A percentile compares a stretch with the other conserved stretches of the same genome.
These are phyloP conservation scores for Chironomus striatipennis DNA, from an alignment of 1,140 invertebrate species.

Conservation along the genomic window DNA sequence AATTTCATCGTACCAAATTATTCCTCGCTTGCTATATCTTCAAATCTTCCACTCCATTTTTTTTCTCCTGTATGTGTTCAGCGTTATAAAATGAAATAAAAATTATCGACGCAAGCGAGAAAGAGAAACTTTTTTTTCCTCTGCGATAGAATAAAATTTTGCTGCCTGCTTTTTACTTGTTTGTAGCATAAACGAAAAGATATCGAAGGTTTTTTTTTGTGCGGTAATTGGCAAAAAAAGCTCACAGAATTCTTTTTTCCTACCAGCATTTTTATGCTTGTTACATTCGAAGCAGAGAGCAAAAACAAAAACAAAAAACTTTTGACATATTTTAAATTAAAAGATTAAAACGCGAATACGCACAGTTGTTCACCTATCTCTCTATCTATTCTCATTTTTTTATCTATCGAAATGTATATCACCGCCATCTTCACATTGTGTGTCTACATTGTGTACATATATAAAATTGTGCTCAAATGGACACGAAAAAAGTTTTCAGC, in stretches of 20 bases:
- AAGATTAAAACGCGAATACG: constrained; percentile 1
- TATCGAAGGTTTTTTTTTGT: constrained; percentile 8
- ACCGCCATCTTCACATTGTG: background rate
- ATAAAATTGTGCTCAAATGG: background rate
- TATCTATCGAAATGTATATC: constrained; percentile 8
- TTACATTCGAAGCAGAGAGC: background rate
- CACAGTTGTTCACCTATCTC: constrained; percentile 1
- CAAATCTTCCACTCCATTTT: too few species aligned
- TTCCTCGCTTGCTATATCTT: too few species aligned
- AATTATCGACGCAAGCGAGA: too few species aligned
- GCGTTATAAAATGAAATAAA: too few species aligned
- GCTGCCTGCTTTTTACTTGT: too few species aligned
- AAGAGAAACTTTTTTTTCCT: too few species aligned
- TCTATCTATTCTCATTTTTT: too few species aligned
- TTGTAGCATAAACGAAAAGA: background rate
- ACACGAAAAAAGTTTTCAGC: background rate
- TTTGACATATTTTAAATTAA: constrained; percentile 15
- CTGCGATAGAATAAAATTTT: too few species aligned
- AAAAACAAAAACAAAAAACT: background rate
- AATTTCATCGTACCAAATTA: too few species aligned
- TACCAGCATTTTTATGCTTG: background rate
- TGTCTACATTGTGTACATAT: background rate
- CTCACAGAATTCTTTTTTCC: background rate
- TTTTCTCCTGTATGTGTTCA: too few species aligned
- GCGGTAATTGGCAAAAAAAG: background rate